Base-by-base conservation (phyloP, 2,113 vertebrate species). In the Ceyx cyanopectus region DNA sequence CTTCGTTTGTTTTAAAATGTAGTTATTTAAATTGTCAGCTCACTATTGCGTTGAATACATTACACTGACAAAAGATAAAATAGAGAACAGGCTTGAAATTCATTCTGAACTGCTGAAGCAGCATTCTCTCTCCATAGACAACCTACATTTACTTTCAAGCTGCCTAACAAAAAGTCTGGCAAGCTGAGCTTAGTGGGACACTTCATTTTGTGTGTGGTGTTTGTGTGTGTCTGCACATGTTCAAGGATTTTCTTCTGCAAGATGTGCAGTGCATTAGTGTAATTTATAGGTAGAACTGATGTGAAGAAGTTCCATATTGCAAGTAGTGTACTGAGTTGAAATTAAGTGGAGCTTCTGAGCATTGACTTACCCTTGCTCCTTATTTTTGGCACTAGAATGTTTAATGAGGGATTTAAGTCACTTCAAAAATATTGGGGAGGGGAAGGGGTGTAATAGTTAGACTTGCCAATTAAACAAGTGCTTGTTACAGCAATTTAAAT, bases 1-100 rank as follows among this genome's bases (percentile, higher is more conserved):
- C 98, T 98, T 98, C 98, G 95, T 98, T 98, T 98, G 97, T 98
- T 98, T 97, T 97, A 97, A 97, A 97, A 97, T 98, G 97, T 97
- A 98, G 96, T 98, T 98, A 97, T 97, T 98, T 98, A 98, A 98
- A 98, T 98, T 97, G 97, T 98, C 97, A 96, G 96, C 96, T 98
- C 96, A 97, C 96, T 96, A 90, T 96, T 97, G 93, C 77, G 0
- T 78, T 98, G 97, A 98, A 98, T 97, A 95, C 97, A 97, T 97
- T 97, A 96, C 93, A 94, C 88, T 98, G 96, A 98, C 97, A 98
- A 98, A 98, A 96, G 97, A 96, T 95, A 97, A 98, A 98, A 97
- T 91, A 89, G 97, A 96, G 90, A 95, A 96, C 97, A 97, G 97
- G 85, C 97, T 97, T 97, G 94, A 97, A 98, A 97, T 97, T 97